Percentiles rank a stretch among this genome's conserved stretches.
Evolutionary conservation across 37 sponge, comb jelly and placozoan genomes (phyloP).

Genomic region (Agelas oroides): DNA sequence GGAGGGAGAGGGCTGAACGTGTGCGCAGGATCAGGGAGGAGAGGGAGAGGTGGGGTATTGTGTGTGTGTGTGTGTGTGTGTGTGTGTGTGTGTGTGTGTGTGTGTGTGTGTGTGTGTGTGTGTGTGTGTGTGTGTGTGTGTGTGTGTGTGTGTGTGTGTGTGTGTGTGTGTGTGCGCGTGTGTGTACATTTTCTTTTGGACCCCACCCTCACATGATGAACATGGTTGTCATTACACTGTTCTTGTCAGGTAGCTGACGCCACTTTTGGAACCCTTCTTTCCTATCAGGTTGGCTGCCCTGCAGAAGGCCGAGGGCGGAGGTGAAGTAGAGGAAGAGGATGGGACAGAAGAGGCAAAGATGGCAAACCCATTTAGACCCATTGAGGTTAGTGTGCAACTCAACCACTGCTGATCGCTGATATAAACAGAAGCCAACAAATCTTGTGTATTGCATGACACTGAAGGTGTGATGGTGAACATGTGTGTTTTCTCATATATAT

Average conservation of each 20-base stretch:
- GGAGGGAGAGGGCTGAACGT: conserved; percentile 61
- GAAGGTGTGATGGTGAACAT: too few relatives aligned
- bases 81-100: not conserved
- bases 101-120: not conserved
- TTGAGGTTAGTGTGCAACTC: conserved; percentile 15
- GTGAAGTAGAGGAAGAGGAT: not conserved
- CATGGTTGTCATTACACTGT: too few relatives aligned
- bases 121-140: not conserved
- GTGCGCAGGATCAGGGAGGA: conserved; percentile 72
- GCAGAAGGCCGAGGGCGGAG: not conserved
- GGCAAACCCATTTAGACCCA: conserved; percentile 55
- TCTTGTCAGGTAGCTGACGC: too few relatives aligned
- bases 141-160: not conserved
- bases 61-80: not conserved
- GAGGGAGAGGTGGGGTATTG: conserved; percentile 47
- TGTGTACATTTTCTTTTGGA: not conserved
- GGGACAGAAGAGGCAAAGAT: not conserved
- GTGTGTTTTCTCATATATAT: too few relatives aligned
- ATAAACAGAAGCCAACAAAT: too few relatives aligned
- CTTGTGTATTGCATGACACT: too few relatives aligned
- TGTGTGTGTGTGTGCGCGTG: not conserved
- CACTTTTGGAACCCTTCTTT: too few relatives aligned
- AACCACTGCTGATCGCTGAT: too few relatives aligned
- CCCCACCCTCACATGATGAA: not conserved
- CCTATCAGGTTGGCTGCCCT: not conserved